Conservation (phyloP, 2,888 invertebrate genomes). For the Bellardia bayeri region DNA sequence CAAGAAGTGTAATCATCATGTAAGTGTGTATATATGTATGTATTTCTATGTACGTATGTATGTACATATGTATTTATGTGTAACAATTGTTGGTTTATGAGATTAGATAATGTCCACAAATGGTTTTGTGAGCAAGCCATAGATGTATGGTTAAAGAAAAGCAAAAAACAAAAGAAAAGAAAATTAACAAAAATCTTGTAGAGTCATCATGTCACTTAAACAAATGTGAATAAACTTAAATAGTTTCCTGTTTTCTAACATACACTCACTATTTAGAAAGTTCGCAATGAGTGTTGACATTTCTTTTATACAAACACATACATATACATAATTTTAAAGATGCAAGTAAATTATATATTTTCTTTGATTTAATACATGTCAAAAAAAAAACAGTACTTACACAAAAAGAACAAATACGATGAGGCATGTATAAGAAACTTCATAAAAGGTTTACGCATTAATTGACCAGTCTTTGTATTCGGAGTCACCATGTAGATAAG, state of each 20-base stretch:
- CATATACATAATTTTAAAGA: no score
- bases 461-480: conserved; percentile 90
- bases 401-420: conserved; percentile 95
- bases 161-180: background rate
- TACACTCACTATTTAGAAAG: background rate
- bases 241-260: background rate
- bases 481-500: conserved; percentile 93
- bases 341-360: no score
- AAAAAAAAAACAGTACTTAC: conserved; percentile 86
- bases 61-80: background rate
- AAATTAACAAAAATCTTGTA: conserved; percentile 19
- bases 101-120: conserved; percentile 74
- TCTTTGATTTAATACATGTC: no score
- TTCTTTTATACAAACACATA: background rate
- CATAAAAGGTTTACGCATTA: conserved; percentile 97
- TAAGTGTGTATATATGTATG: background rate
- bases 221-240: conserved; percentile 35
- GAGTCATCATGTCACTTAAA: conserved; percentile 69
- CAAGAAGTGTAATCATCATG: background rate
- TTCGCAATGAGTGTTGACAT: background rate
- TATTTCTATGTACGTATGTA: background rate
- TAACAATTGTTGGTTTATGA: conserved; percentile 63
- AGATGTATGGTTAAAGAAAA: background rate
- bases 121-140: conserved; percentile 61
- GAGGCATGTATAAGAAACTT: conserved; percentile 98